Evolutionary conservation across 2,113 vertebrate species (phyloP), one percentile per base, ranked within the genome.

Genomic region (Pardalotus punctatus): DNA sequence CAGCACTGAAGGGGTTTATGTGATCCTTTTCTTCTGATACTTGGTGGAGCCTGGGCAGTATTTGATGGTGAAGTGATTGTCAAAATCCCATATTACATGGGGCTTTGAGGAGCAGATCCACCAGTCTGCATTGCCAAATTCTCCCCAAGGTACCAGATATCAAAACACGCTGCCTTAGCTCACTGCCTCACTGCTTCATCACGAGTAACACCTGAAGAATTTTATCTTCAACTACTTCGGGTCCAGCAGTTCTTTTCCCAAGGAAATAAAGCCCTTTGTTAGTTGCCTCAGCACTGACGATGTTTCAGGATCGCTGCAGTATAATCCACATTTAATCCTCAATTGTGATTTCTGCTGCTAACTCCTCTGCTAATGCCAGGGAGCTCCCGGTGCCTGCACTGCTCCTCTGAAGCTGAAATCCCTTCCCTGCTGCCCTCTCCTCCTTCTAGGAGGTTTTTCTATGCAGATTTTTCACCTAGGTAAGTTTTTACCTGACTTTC

Each of bases 321-420:
- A 74, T 78, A 96, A 95, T 86, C 76, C 60, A 78, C 72, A 25
- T 76, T 80, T 94, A 93, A 96, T 94, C 66, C 81, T 58, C 78
- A 60, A 48, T 65, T 83, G 84, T 70, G 23, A 90, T 89, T 96
- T 65, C 81, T 93, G 66, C 50, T 93, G 67, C 79, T 69, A 62
- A 91, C 80, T 50, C 62, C 67, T 77, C 72, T 40, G 64, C 38
- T 81, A 31, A 65, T 6, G 45, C 72, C 0, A 0, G 70, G 79
- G 51, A 88, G 47, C 22, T 94, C 74, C 56, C 8, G 0, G 24
- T 17, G 50, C 54, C 33, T 50, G 48, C 45, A 24, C 40, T 60
- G 36, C 62, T 83, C 35, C 38, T 70, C 45, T 38, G 20, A 93
- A 90, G 54, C 28, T 62, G 22, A 54, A 50, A 18, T 25, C 27